These are phyloP conservation scores for Cheilosia scutellata DNA, from an alignment of 2,888 invertebrate species.

Conservation along the genomic window DNA sequence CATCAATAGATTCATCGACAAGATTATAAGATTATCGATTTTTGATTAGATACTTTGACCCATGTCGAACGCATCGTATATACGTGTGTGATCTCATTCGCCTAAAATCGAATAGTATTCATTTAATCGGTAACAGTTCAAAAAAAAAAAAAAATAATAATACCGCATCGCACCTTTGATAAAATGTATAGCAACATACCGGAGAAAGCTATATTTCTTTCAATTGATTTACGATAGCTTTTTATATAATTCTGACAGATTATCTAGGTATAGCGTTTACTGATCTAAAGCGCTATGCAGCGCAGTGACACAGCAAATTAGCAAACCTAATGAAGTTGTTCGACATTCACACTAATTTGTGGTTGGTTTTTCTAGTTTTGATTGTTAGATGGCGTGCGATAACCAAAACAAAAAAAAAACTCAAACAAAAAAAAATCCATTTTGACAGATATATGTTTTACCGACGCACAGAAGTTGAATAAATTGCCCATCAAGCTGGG, in stretches of 20 bases:
- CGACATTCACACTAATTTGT: slow-evolving; percentile 14
- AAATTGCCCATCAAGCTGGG: slow-evolving; percentile 39
- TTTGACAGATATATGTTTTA: slow-evolving; percentile 53
- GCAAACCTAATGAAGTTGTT: slow-evolving; percentile 63
- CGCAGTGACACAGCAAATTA: slow-evolving; percentile 41
- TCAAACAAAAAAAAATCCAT: not conserved
- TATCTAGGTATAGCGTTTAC: slow-evolving; percentile 35
- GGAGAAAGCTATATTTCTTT: slow-evolving; percentile 28
- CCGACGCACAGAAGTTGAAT: slow-evolving; percentile 62
- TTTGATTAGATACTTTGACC: slow-evolving; percentile 6
- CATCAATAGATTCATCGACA: not conserved
- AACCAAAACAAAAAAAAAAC: not conserved
- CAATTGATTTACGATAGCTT: slow-evolving; percentile 25
- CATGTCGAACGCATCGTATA: slow-evolving; percentile 2
- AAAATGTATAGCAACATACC: slow-evolving; percentile 5
- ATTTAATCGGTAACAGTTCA: slow-evolving; percentile 54
- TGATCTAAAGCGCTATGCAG: slow-evolving; percentile 33
- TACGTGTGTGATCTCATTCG: slow-evolving; percentile 52
- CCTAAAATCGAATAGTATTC: slow-evolving; percentile 16
- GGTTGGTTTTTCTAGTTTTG: slow-evolving; percentile 43
- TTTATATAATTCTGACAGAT: slow-evolving; percentile 50
- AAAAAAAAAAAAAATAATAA: slow-evolving; percentile 14
- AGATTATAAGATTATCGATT: slow-evolving; percentile 5
- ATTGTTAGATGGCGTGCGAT: slow-evolving; percentile 40
- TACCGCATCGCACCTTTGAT: slow-evolving; percentile 34